These are phyloP conservation scores for Ptychoptera albimana DNA, from an alignment of 2,888 invertebrate genomes.

Conservation along the genomic window DNA sequence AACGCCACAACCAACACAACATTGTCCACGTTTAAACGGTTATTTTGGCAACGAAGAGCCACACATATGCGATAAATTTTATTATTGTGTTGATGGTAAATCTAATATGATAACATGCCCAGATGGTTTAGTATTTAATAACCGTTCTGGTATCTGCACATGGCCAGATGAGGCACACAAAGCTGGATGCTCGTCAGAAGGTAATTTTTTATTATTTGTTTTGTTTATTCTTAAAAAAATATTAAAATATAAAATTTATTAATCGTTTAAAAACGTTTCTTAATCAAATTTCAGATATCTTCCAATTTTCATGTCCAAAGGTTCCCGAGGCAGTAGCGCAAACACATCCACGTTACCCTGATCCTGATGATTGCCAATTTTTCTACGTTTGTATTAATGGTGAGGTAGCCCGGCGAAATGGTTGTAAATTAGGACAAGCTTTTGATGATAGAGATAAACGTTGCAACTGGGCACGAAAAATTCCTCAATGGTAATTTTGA, in stretches of 20 bases:
- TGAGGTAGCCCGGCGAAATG: slow-evolving; percentile 64
- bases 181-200: slow-evolving; percentile 66
- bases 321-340: slow-evolving; percentile 54
- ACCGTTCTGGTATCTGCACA: slow-evolving; percentile 76
- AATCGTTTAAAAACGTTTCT: background rate
- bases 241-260: too few relatives aligned
- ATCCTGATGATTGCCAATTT: slow-evolving; percentile 78
- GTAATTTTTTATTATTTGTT: slow-evolving; percentile 25
- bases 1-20: slow-evolving; percentile 48
- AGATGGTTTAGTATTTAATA: slow-evolving; percentile 71
- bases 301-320: slow-evolving; percentile 67
- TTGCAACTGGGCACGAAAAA: slow-evolving; percentile 76
- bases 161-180: slow-evolving; percentile 88
- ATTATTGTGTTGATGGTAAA: slow-evolving; percentile 76
- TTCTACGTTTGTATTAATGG: slow-evolving; percentile 89
- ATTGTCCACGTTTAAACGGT: slow-evolving; percentile 72
- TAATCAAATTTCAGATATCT: slow-evolving; percentile 44
- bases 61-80: slow-evolving; percentile 69
- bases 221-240: background rate
- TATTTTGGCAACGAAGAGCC: slow-evolving; percentile 72
- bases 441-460: slow-evolving; percentile 65
- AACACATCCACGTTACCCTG: slow-evolving; percentile 74
- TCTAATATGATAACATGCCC: slow-evolving; percentile 85
- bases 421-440: slow-evolving; percentile 77
- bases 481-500: slow-evolving; percentile 70